Evolutionary conservation across 2,113 vertebrate species (phyloP).

Genomic region (Pogonocichla stellata): DNA sequence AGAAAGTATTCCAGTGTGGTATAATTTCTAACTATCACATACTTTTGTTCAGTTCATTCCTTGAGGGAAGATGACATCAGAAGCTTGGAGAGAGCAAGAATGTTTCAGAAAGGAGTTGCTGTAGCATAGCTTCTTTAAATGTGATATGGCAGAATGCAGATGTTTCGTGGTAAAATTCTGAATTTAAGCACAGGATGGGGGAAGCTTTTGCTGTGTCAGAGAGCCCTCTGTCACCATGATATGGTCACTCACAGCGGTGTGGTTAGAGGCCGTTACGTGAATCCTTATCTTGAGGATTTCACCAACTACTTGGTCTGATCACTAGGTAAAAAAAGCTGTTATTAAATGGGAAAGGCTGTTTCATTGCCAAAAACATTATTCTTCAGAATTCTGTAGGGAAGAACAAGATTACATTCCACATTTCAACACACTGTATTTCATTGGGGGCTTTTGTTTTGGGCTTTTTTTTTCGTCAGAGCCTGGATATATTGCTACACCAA

Average conservation of each 20-base stretch:
- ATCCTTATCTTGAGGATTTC: not conserved
- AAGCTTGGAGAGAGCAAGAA: not conserved
- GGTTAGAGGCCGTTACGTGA: not conserved
- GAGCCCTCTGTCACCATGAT: not conserved
- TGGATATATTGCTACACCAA: conserved; percentile 88
- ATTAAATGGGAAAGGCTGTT: not conserved
- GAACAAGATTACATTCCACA: not conserved
- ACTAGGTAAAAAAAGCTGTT: not conserved
- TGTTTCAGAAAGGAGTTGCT: not conserved
- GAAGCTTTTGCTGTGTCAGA: not conserved
- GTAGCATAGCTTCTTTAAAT: not conserved
- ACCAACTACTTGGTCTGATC: not conserved
- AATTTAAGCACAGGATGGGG: not conserved
- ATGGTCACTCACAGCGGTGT: not conserved
- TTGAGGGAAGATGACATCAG: not conserved
- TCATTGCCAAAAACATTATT: not conserved
- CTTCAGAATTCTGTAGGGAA: not conserved
- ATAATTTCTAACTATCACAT: not conserved
- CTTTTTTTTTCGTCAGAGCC: conserved; percentile 73
- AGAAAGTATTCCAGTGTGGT: not conserved
- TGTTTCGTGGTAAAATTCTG: not conserved
- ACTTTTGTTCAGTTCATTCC: not conserved
- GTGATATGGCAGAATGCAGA: not conserved
- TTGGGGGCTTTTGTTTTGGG: not conserved
- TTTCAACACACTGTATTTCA: not conserved